Conservation (phyloP, 1,140 invertebrate genomes). For the Drosophila sp. region DNA sequence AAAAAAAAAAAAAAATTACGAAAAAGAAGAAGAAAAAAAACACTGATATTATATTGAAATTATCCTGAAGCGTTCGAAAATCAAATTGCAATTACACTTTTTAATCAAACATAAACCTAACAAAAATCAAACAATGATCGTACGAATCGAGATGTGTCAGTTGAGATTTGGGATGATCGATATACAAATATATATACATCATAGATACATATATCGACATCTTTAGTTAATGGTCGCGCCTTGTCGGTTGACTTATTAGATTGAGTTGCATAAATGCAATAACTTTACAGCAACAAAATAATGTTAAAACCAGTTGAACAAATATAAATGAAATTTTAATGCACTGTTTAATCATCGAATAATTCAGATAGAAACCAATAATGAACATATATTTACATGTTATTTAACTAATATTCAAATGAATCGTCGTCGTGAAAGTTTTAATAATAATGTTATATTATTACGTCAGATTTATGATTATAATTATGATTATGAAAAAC, state of each 20-base stretch:
- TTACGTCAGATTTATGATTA: conserved; percentile 32
- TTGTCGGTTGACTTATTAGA: conserved; percentile 43
- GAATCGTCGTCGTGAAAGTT: conserved; percentile 34
- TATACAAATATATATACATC: conserved; percentile 8
- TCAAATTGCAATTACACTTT: conserved; percentile 62
- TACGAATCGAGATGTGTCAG: conserved; percentile 48
- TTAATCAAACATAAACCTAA: conserved; percentile 69
- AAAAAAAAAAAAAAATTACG: conserved; percentile 32
- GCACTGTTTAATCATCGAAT: conserved; percentile 83
- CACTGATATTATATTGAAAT: conserved; percentile 31
- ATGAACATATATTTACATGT: conserved; percentile 65
- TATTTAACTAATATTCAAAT: conserved; percentile 63
- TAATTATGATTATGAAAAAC: conserved; percentile 5
- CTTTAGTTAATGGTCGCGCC: conserved; percentile 1
- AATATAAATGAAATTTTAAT: conserved; percentile 62
- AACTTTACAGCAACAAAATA: conserved; percentile 44
- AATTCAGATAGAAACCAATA: conserved; percentile 46
- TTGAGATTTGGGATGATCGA: conserved; percentile 23
- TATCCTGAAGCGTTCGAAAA: conserved; percentile 54
- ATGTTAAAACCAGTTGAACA: conserved; percentile 74
- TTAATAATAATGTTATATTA: conserved; percentile 46
- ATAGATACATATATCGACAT: conserved; percentile 20
- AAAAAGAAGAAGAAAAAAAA: conserved; percentile 33
- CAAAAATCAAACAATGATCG: conserved; percentile 45
- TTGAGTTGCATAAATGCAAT: conserved; percentile 47